Base-by-base conservation (phyloP, 2,113 vertebrate genomes). In the Cyanoramphus novaezelandiae region DNA sequence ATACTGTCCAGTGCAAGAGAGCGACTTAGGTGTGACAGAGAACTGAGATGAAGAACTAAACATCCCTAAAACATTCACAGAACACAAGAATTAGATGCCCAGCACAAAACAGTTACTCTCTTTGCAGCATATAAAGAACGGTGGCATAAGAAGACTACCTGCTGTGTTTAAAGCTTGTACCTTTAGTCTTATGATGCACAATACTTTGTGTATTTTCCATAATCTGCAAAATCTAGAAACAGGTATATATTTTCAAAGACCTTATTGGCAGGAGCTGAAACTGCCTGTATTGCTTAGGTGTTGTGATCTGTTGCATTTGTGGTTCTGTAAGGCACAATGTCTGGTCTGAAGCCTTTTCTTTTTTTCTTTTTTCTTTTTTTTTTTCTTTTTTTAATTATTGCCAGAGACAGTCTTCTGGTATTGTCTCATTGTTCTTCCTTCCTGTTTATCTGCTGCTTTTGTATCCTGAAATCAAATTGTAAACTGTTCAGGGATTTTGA, bases 151-250 rank as follows among this genome's bases (percentile, higher is more conserved):
- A 89, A 35, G 3, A 33, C 39, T 27, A 18, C 4, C 10, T 71
- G 23, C 4, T 69, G 23, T n/a, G 17, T n/a, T 77, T 55, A 62
- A 55, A 85, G 8, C 10, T 81, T 81, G 14, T 44, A 50, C 6
- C 0, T 68, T 59, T 79, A 24, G 9, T 71, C 31, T 68, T 16
- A 49, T 0, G 0, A 33, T 21, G 4, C 7, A n/a, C 7, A 76
- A 10, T 24, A 15, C 8, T 60, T 70, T 14, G 4, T 27, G 9
- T 29, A 21, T 53, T 75, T 90, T 79, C 43, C 55, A 35, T 62
- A 71, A 85, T 46, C 39, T 0, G 0, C 7, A 39, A 65, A 64
- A 72, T 72, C 23, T 76, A 53, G 41, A 63, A 81, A 50, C 1
- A 60, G 4, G 13, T 17, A 14, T 2, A 2, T 46, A 11, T 69